Evolutionary conservation across 2,888 invertebrate species (phyloP).

Genomic region (Cyrtodaria siliqua): DNA sequence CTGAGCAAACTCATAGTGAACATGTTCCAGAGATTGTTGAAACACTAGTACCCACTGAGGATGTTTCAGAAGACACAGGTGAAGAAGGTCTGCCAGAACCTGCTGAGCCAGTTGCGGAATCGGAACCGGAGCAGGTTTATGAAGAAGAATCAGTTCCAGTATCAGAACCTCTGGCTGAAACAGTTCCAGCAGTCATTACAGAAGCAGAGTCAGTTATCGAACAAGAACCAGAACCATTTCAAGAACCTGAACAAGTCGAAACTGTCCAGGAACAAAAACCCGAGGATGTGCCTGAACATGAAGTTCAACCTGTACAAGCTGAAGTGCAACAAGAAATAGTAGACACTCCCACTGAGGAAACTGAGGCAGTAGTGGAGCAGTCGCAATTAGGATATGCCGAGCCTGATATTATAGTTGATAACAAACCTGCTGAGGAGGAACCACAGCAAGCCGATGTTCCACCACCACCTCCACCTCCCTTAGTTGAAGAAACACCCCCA

Average conservation of each 20-base stretch:
- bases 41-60: background rate
- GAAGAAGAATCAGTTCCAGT: constrained; percentile 21
- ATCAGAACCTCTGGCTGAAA: constrained; percentile 1
- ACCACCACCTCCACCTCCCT: constrained; percentile 60
- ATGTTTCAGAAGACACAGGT: constrained; percentile 1
- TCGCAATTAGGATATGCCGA: constrained; percentile 52
- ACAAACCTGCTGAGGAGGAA: constrained; percentile 62
- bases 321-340: constrained; percentile 19
- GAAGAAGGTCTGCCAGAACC: constrained; percentile 8
- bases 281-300: constrained; percentile 10
- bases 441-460: constrained; percentile 34
- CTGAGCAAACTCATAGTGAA: constrained; percentile 11
- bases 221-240: constrained; percentile 12
- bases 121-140: constrained; percentile 11
- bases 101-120: constrained; percentile 11
- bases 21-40: constrained; percentile 1
- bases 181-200: background rate
- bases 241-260: constrained; percentile 16
- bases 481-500: constrained; percentile 56
- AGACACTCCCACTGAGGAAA: no score
- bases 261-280: constrained; percentile 8
- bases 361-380: constrained; percentile 11
- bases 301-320: constrained; percentile 12
- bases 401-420: constrained; percentile 51
- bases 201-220: constrained; percentile 9